Percentiles rank a stretch among this genome's conserved stretches.
phyloP scores from a whole-genome alignment of 2,797 vertebrate genomes.

The Danio choprae region DNA sequence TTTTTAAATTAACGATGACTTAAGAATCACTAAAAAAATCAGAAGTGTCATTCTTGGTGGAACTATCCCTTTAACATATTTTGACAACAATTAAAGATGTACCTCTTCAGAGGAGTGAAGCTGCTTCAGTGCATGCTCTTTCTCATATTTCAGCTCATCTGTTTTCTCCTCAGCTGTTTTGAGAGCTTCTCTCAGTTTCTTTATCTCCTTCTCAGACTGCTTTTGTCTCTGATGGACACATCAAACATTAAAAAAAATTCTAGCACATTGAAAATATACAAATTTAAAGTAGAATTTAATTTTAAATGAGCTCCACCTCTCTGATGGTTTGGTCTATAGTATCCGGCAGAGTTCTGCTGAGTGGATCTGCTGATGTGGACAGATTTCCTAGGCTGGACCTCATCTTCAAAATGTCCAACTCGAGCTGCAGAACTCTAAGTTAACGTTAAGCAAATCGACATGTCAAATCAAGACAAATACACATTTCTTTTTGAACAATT shows the following conservation, averaged over 20 bases:
- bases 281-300: too few relatives aligned
- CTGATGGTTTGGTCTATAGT: constrained; percentile 60
- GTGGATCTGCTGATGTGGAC: constrained; percentile 29
- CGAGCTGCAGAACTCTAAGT: constrained; percentile 75
- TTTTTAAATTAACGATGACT: not conserved
- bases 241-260: not conserved
- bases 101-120: constrained; percentile 70
- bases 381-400: constrained; percentile 61
- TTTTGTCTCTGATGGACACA: constrained; percentile 59
- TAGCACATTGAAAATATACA: not conserved
- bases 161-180: constrained; percentile 66
- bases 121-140: constrained; percentile 65
- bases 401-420: constrained; percentile 75
- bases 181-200: constrained; percentile 69
- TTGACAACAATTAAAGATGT: constrained; percentile 9
- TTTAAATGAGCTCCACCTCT: constrained; percentile 50
- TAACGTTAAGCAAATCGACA: not conserved
- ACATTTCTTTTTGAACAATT: too few relatives aligned
- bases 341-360: constrained; percentile 55
- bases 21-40: not conserved
- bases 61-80: not conserved
- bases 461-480: not conserved
- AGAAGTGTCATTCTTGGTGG: too few relatives aligned
- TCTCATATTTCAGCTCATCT: constrained; percentile 69
- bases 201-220: constrained; percentile 65